Base-by-base conservation (phyloP, 2,888 invertebrate species). In the Dasypogon diadema region DNA sequence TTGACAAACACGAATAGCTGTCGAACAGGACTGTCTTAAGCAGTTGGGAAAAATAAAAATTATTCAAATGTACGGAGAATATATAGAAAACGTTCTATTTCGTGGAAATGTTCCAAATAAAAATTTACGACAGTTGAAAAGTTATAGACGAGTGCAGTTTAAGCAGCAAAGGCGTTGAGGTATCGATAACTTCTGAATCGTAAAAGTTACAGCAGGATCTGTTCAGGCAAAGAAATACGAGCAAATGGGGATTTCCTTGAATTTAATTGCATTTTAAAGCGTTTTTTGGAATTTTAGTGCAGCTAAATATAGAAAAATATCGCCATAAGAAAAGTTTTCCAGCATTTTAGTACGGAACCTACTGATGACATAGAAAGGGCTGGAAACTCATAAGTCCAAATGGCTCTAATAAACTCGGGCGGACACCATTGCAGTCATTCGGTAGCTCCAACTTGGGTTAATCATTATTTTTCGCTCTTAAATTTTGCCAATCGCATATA, bases 111-210 rank as follows among this genome's bases (percentile, higher is more conserved):
- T 10, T 16, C 22, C 24, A 65, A 65, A 65, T 65, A 65, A 65
- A 65, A 65, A 65, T 65, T 65, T 65, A 65, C 65, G 65, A 48
- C 24, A 65, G 48, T 46, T 48, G 46, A 14, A 46, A 34, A 60
- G 24, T 24, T 16, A 12, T 12, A 18, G 34, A 12, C 14, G n/a
- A 22, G 21, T 65, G 24, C 24, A 48, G 48, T 22, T 65, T 6
- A 4, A 18, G n/a, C 37, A 63, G 42, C 2, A 42, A 42, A 42
- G 42, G 42, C 42, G 42, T 42, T 65, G 46, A 2, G 22, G 6
- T 12, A 42, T 65, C 24, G 46, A 65, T 46, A 22, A 10, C 14
- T n/a, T n/a, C 22, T 22, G 48, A n/a, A 12, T 65, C 46, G 65
- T 63, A 65, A 65, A 65, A 65, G 14, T 65, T 65, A 46, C 65